Conservation (phyloP, 2,888 invertebrate species). For the Pristionchus maxplancki region DNA sequence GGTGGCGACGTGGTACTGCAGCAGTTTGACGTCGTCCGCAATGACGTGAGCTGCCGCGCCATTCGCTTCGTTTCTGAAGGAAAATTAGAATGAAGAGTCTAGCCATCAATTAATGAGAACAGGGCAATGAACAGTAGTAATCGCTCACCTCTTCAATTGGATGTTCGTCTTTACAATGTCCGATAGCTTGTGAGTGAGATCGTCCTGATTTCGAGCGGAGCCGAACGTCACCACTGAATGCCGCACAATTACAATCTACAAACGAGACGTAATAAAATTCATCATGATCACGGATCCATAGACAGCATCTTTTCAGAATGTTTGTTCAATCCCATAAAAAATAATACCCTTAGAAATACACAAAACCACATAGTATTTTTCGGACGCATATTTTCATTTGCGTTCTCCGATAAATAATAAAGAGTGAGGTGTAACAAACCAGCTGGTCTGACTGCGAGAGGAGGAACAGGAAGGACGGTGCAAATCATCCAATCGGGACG, state of each 20-base stretch:
- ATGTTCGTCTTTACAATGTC: constrained; percentile 99
- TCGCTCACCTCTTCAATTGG: constrained; percentile 84
- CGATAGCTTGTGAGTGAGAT: constrained; percentile 97
- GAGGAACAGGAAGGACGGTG: constrained; percentile 97
- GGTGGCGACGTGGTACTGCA: constrained; percentile 98
- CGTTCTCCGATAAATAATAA: too few relatives aligned
- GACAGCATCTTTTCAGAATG: too few relatives aligned
- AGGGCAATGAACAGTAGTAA: too few relatives aligned
- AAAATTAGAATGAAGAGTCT: background rate
- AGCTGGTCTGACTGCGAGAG: constrained; percentile 94
- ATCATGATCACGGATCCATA: too few relatives aligned
- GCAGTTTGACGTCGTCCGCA: constrained; percentile 94
- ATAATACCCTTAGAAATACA: too few relatives aligned
- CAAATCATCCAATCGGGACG: constrained; percentile 99
- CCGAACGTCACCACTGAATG: constrained; percentile 97
- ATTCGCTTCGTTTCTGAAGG: constrained; percentile 89
- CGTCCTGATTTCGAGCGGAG: constrained; percentile 97
- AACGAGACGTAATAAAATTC: too few relatives aligned
- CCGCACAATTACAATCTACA: too few relatives aligned
- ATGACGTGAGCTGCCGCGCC: constrained; percentile 98
- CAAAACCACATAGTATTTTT: too few relatives aligned
- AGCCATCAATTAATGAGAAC: too few relatives aligned
- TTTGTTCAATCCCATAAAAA: too few relatives aligned
- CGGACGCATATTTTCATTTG: too few relatives aligned
- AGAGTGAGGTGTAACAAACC: too few relatives aligned